Evolutionary conservation across 1,140 invertebrate genomes (phyloP).

Genomic region (Octopus sinensis): DNA sequence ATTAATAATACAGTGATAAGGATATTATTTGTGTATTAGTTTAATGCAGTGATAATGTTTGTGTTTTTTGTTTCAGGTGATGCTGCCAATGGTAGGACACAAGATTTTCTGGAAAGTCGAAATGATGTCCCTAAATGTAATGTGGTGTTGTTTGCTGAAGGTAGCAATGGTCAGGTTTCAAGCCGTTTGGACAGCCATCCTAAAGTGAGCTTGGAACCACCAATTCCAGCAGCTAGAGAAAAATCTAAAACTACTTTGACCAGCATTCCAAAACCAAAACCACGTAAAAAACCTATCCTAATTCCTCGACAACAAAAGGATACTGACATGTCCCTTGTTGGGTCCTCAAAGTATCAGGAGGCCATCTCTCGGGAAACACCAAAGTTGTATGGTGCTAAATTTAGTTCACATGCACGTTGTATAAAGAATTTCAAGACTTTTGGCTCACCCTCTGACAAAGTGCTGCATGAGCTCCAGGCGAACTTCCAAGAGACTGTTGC

Average conservation of each 20-base stretch:
- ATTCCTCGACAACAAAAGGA: background rate
- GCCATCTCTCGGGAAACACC: background rate
- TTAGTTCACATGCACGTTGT: background rate
- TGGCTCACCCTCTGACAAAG: background rate
- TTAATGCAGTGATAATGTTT: background rate
- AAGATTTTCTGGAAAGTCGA: no score
- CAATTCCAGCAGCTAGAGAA: background rate
- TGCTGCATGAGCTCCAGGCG: background rate
- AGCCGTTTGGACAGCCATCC: no score
- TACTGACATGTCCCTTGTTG: background rate
- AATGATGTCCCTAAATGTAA: no score
- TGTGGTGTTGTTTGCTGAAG: no score
- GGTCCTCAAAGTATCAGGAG: background rate
- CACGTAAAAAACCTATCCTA: background rate
- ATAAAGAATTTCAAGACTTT: conserved; percentile 8
- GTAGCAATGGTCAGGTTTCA: no score
- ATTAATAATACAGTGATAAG: background rate
- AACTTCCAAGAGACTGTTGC: background rate
- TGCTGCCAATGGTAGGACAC: no score
- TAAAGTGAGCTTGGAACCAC: background rate
- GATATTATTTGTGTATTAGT: background rate
- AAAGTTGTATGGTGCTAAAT: background rate
- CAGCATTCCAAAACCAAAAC: background rate
- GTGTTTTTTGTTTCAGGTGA: no score
- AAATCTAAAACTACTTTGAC: background rate